Base-by-base conservation (phyloP, 2,888 invertebrate species). In the Gortyna flavago region DNA sequence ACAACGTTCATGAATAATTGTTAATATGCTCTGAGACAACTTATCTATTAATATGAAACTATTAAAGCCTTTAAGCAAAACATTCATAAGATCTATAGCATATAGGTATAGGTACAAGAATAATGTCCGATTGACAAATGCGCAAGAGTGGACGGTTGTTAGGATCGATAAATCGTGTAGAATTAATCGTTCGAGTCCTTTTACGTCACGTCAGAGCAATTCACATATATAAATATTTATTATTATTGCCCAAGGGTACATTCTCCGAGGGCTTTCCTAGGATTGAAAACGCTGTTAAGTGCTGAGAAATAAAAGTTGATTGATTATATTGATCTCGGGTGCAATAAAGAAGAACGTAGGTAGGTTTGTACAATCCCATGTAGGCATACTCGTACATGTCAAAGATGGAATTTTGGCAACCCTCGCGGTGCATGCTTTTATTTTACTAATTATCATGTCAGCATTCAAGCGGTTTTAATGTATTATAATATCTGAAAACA, bases 121-220 rank as follows among this genome's bases (percentile, higher is more conserved):
- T 77, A 72, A 86, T 80, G 64, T 80, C 62, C 66, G 59, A 72
- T 72, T 84, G 85, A 81, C 74, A 84, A 85, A 86, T 80, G 78
- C 72, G 71, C 66, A 59, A 62, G 72, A 79, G 75, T 65, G 77
- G 68, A 83, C 68, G 66, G 75, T 85, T 71, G 76, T 83, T 83
- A 83, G 44, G 65, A 81, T 71, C 87, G 59, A 85, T 85, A 86
- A 86, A 85, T 85, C 84, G 74, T 81, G 41, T 64, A 78, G 68
- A 76, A 84, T 84, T 84, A 86, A 85, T 85, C 78, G 78, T 71
- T 77, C 66, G 29, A 71, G 66, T 77, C 84, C 85, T 72, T 85
- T 84, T 86, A 79, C 69, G 85, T 83, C 84, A 72, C 76, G 64
- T 69, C 51, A 81, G 38, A 77, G 77, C 74, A 44, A 75, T 78